phyloP scores from a whole-genome alignment of 2,797 vertebrate genomes.

The Knipowitschia caucasica region DNA sequence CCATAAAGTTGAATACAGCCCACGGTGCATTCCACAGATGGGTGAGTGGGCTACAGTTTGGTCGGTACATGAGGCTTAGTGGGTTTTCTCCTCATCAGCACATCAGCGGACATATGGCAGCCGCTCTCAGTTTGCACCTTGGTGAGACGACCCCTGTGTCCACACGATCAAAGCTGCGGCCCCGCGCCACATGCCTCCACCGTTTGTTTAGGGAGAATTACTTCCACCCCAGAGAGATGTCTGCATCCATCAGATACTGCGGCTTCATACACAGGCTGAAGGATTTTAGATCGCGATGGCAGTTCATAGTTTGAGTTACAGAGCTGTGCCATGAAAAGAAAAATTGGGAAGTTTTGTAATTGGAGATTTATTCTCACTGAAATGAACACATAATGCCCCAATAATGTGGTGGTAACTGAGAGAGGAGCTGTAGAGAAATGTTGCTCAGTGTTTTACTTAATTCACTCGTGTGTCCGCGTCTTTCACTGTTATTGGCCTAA shows the following conservation, averaged over 20 bases:
- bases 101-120: slow-evolving; percentile 52
- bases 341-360: too few species aligned
- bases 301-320: slow-evolving; percentile 32
- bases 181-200: slow-evolving; percentile 28
- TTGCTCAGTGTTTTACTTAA: too few species aligned
- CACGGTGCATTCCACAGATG: slow-evolving; percentile 35
- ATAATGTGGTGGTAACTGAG: too few species aligned
- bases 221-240: slow-evolving; percentile 62
- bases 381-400: too few species aligned
- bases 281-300: background rate
- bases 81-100: slow-evolving; percentile 4
- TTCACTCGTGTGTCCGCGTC: too few species aligned
- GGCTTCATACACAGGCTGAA: background rate
- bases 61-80: slow-evolving; percentile 49
- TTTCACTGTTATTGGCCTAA: too few species aligned
- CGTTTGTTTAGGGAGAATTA: slow-evolving; percentile 68
- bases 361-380: too few species aligned
- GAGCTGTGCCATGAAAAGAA: too few species aligned
- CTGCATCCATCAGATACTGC: slow-evolving; percentile 8
- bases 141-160: slow-evolving; percentile 55
- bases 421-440: too few species aligned
- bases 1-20: slow-evolving; percentile 14
- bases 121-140: slow-evolving; percentile 63
- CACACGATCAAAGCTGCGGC: slow-evolving; percentile 64
- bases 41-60: slow-evolving; percentile 1